Evolutionary conservation across 2,797 vertebrate species (phyloP).

Genomic region (Sternarchorhynchus goeldii): DNA sequence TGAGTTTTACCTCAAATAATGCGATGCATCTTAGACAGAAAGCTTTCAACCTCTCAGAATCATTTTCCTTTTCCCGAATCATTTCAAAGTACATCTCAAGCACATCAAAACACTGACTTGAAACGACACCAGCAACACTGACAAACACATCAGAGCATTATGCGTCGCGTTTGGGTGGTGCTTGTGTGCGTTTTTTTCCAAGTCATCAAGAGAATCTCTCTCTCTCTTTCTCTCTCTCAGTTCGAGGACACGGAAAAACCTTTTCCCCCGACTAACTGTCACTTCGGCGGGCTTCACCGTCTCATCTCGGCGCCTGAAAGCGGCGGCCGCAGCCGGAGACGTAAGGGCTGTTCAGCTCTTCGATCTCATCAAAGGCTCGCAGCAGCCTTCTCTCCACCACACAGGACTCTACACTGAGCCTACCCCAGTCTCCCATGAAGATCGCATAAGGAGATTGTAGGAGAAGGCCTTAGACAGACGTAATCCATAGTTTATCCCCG

Average conservation of each 20-base stretch:
- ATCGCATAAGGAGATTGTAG: conserved; percentile 6
- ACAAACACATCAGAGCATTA: conserved; percentile 5
- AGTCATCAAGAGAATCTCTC: conserved; percentile 47
- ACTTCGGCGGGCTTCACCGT: conserved; percentile 47
- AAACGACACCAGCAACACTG: conserved; percentile 13
- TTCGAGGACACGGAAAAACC: conserved; percentile 51
- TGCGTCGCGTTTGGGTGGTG: conserved; percentile 1
- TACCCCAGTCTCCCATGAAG: conserved; percentile 19
- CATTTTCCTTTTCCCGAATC: conserved; percentile 2
- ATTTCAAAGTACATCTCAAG: not conserved
- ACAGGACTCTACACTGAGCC: conserved; percentile 1
- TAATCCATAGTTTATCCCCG: conserved; percentile 38
- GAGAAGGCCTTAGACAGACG: conserved; percentile 8
- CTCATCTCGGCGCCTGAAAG: conserved; percentile 53
- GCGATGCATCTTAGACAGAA: not conserved
- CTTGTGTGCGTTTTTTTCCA: conserved; percentile 32
- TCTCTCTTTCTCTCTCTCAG: conserved; percentile 32
- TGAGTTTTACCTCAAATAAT: not conserved
- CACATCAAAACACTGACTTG: not conserved
- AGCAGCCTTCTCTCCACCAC: conserved; percentile 16
- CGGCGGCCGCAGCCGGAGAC: conserved; percentile 43
- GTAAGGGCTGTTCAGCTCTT: conserved; percentile 44
- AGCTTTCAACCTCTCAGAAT: not conserved
- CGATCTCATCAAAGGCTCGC: conserved; percentile 42
- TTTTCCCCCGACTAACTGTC: conserved; percentile 38